A percentile compares a stretch with the other conserved stretches of the same genome.
Conservation (phyloP, 2,113 vertebrate genomes). For the Macrotis lagotis region DNA sequence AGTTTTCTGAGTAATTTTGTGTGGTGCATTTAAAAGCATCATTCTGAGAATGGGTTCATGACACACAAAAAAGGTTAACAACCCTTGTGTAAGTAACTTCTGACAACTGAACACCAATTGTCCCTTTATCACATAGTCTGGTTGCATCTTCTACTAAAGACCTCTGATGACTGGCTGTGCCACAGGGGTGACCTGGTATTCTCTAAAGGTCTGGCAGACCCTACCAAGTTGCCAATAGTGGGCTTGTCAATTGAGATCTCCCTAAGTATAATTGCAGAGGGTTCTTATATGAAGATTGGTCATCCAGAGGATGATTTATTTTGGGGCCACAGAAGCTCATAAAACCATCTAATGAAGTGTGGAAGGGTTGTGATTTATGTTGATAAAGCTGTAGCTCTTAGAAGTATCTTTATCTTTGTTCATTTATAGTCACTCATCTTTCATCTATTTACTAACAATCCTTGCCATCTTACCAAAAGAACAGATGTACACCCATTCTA, state of each 20-base stretch:
- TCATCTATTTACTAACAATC: background rate
- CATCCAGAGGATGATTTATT: background rate
- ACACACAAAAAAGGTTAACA: background rate
- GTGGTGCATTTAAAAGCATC: background rate
- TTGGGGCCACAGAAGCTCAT: background rate
- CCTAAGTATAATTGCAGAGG: background rate
- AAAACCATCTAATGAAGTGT: background rate
- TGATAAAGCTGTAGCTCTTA: background rate
- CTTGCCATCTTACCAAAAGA: background rate
- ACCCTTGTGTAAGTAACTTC: background rate
- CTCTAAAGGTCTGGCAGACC: background rate
- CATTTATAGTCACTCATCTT: background rate
- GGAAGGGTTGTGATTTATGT: too few species aligned
- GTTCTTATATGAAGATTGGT: background rate
- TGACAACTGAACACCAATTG: background rate
- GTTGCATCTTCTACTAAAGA: background rate
- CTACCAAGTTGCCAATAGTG: background rate
- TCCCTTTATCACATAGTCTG: background rate
- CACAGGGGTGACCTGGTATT: background rate
- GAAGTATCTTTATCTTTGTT: background rate
- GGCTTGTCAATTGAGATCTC: background rate
- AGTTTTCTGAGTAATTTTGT: background rate
- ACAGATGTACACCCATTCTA: background rate
- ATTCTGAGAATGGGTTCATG: background rate
- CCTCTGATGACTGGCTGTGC: background rate